Percentiles rank a stretch among this genome's conserved stretches.
Conservation (phyloP, 2,797 vertebrate genomes). For the Artibeus lituratus region DNA sequence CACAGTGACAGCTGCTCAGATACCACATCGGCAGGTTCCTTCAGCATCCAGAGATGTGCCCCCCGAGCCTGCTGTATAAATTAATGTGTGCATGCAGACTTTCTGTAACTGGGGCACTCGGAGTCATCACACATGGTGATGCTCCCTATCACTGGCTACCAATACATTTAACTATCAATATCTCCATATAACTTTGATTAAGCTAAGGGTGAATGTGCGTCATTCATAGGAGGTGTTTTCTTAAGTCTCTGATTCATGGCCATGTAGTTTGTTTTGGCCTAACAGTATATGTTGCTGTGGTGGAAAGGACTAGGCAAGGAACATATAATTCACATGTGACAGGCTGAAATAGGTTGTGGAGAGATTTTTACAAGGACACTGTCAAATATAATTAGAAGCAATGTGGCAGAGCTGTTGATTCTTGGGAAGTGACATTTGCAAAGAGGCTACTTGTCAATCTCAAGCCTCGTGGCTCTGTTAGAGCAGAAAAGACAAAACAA, state of each 20-base stretch:
- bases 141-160: background rate
- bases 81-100: background rate
- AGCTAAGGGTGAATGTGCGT: background rate
- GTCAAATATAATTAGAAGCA: constrained; percentile 64
- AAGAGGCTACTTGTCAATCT: constrained; percentile 58
- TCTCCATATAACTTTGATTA: background rate
- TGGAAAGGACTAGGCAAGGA: background rate
- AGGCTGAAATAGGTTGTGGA: constrained; percentile 53
- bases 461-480: background rate
- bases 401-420: constrained; percentile 48
- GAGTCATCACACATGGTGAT: background rate
- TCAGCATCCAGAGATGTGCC: background rate
- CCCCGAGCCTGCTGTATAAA: background rate
- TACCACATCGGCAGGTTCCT: background rate
- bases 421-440: constrained; percentile 48
- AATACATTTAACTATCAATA: background rate
- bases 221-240: background rate
- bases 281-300: background rate
- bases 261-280: background rate
- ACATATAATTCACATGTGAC: constrained; percentile 43
- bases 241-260: background rate
- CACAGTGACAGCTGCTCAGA: constrained; percentile 17
- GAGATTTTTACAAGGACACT: constrained; percentile 59
- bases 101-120: background rate
- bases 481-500: background rate